phyloP scores from a whole-genome alignment of 2,888 invertebrate species.

The Ferrisia virgata region DNA sequence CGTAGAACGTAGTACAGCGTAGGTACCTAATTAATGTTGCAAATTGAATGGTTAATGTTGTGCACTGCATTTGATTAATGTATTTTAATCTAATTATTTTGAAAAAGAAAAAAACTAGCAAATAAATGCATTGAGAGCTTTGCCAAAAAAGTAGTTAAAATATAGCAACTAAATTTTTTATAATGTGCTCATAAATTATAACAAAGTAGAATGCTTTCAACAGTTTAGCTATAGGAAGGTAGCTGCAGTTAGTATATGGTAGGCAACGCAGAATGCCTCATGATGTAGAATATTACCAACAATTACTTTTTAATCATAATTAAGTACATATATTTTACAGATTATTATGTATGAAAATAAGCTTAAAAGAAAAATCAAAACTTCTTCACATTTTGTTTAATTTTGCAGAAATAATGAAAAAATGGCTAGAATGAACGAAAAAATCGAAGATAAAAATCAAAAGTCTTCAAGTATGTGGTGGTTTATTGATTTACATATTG shows the following conservation, averaged over 20 bases:
- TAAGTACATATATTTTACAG: not conserved
- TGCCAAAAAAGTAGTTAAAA: not conserved
- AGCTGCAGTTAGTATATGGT: not conserved
- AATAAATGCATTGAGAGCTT: not conserved
- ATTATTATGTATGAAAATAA: not conserved
- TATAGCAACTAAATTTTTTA: no score
- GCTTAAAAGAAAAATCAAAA: not conserved
- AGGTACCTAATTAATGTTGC: no score
- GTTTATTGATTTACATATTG: no score
- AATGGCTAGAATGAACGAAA: not conserved
- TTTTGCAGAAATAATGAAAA: not conserved
- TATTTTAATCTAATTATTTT: no score
- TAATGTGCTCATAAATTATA: not conserved
- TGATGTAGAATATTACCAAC: not conserved
- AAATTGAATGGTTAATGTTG: no score
- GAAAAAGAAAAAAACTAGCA: not conserved
- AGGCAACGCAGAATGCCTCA: not conserved
- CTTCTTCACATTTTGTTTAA: not conserved
- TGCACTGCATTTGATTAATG: no score
- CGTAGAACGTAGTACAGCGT: no score
- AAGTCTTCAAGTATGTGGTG: not conserved
- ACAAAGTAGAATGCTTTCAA: not conserved
- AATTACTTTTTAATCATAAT: not conserved
- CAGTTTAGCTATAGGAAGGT: not conserved
- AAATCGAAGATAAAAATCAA: conserved; percentile 6